Base-by-base conservation (phyloP, 2,113 vertebrate genomes). In the Dipodomys merriami region DNA sequence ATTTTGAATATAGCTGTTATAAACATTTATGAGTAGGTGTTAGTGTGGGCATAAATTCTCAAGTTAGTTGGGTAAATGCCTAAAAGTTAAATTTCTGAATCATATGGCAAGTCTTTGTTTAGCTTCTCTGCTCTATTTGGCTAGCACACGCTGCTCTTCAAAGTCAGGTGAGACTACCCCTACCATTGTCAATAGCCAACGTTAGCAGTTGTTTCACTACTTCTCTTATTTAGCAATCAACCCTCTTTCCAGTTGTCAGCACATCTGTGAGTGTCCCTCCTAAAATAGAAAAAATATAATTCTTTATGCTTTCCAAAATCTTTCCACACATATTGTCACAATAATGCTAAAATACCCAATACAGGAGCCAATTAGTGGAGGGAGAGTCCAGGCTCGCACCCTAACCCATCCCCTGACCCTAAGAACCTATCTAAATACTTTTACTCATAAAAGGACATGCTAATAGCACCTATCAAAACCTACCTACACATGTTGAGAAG, bases 231-330 rank as follows among this genome's bases (percentile, higher is more conserved):
- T 57, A 57, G 15, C 53, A 18, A 57, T 57, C 53, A 57, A 16
- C 13, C n/a, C 27, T 60, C 69, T 72, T 77, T 83, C 29, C 53
- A 91, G 78, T 77, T 92, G 92, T 91, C 30, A 95, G 76, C 76
- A 86, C 39, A 15, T 73, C 53, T 76, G 46, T 30, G 73, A 90
- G 30, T 69, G 67, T 88, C 29, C 11, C 4, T 53, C 18, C 60
- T 67, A 29, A 33, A 3, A 69, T 49, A 85, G 27, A 91, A 82
- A 39, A 74, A 76, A 46, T 68, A 84, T 39, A 19, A 30, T n/a
- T 91, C 16, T 72, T 91, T 65, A 68, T n/a, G 44, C 12, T 53
- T 91, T 87, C 29, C 23, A 72, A 35, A 64, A 35, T 84, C 10
- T 23, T 91, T 86, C 79, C 60, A 88, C 18, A 8, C 71, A 76